These are phyloP conservation scores for Macquaria ambigua DNA, from an alignment of 2,113 vertebrate species.

Conservation along the genomic window DNA sequence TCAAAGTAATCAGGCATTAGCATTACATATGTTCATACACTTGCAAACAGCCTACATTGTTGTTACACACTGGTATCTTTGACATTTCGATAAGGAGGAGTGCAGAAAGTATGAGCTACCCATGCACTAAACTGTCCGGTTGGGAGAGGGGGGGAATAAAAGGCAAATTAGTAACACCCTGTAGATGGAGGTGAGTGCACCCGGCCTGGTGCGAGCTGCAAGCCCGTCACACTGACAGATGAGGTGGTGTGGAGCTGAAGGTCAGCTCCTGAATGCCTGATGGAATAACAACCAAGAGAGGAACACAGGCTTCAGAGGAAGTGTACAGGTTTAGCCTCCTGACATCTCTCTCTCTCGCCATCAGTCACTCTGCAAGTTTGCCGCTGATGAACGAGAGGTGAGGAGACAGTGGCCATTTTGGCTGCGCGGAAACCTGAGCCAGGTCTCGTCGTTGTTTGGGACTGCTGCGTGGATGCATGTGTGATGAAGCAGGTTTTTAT, in stretches of 20 bases:
- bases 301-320: constrained; percentile 36
- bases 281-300: constrained; percentile 49
- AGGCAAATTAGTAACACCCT: constrained; percentile 50
- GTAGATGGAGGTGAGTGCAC: constrained; percentile 39
- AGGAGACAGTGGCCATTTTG: constrained; percentile 46
- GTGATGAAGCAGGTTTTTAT: constrained; percentile 28
- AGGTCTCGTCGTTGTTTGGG: constrained; percentile 37
- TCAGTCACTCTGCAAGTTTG: constrained; percentile 55
- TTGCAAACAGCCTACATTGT: neutral
- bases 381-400: constrained; percentile 34
- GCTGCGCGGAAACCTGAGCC: constrained; percentile 50
- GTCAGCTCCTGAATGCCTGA: constrained; percentile 71
- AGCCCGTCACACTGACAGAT: constrained; percentile 71
- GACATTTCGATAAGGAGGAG: constrained; percentile 37
- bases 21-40: constrained; percentile 14
- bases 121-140: constrained; percentile 18
- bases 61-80: constrained; percentile 29
- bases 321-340: constrained; percentile 46
- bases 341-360: constrained; percentile 42
- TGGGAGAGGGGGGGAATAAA: neutral
- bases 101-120: constrained; percentile 11
- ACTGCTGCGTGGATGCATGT: neutral
- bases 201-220: constrained; percentile 34
- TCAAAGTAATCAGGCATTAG: neutral
- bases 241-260: constrained; percentile 73